Conservation (phyloP, 2,888 invertebrate genomes). For the Odontocerum albicorne region DNA sequence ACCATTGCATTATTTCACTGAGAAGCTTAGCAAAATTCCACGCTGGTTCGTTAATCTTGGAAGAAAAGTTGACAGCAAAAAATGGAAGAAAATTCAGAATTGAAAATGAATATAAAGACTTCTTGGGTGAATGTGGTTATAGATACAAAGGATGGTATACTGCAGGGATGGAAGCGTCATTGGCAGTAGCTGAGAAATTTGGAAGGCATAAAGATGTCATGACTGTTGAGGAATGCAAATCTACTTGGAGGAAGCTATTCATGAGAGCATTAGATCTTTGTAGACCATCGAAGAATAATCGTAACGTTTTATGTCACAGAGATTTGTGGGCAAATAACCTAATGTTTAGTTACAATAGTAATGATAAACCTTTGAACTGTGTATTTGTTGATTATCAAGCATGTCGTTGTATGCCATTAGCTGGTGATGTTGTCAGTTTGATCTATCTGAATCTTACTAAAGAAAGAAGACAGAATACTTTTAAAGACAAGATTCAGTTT, state of each 20-base stretch:
- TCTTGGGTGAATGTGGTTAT: slow-evolving; percentile 32
- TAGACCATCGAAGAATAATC: slow-evolving; percentile 29
- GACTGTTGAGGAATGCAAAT: slow-evolving; percentile 1
- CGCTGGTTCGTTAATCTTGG: slow-evolving; percentile 33
- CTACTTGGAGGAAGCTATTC: slow-evolving; percentile 16
- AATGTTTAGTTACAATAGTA: slow-evolving; percentile 36
- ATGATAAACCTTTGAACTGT: slow-evolving; percentile 36
- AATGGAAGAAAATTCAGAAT: slow-evolving; percentile 25
- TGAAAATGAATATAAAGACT: slow-evolving; percentile 29
- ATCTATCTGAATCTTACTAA: slow-evolving; percentile 41
- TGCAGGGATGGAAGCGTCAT: slow-evolving; percentile 42
- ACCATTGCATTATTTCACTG: slow-evolving; percentile 28
- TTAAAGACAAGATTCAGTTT: slow-evolving; percentile 13
- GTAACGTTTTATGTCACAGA: slow-evolving; percentile 38
- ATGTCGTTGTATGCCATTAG: slow-evolving; percentile 44
- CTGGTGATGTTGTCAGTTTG: slow-evolving; percentile 44
- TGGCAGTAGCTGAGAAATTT: slow-evolving; percentile 35
- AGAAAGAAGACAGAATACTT: slow-evolving; percentile 20
- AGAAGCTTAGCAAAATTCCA: slow-evolving; percentile 33
- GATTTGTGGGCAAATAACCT: slow-evolving; percentile 40
- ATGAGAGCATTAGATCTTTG: slow-evolving; percentile 14
- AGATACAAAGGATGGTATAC: slow-evolving; percentile 22
- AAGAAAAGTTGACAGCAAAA: slow-evolving; percentile 26
- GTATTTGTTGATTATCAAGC: slow-evolving; percentile 45
- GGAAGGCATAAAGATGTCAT: slow-evolving; percentile 11